phyloP scores from a whole-genome alignment of 53 echinoderm and acorn worm species.

The Echinometra lucunter region DNA sequence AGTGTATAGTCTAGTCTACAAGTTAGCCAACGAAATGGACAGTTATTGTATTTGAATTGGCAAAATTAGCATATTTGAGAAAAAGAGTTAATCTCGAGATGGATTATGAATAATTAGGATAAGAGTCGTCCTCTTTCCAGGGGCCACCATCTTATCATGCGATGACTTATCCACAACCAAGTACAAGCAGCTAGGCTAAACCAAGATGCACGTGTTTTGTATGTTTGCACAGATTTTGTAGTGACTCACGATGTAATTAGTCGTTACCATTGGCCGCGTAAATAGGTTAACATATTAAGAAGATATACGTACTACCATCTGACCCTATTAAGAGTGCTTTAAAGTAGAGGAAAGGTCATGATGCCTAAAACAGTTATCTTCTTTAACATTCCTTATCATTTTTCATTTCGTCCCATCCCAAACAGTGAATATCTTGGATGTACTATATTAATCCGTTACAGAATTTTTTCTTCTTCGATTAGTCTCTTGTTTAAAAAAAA shows the following conservation, averaged over 20 bases:
- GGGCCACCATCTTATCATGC: neutral
- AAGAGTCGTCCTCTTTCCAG: neutral
- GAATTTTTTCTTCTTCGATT: neutral
- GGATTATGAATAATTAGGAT: neutral
- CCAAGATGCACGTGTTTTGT: constrained; percentile 6
- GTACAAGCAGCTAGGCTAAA: neutral
- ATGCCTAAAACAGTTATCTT: neutral
- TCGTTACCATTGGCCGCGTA: constrained; percentile 49
- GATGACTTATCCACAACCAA: neutral
- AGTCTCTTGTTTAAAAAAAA: neutral
- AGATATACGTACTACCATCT: constrained; percentile 32
- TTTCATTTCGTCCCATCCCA: neutral
- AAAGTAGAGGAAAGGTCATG: constrained; percentile 21
- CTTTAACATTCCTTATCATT: neutral
- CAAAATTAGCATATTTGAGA: too few relatives aligned
- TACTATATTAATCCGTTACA: neutral
- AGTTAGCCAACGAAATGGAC: too few relatives aligned
- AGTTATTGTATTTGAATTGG: too few relatives aligned
- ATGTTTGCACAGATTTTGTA: neutral
- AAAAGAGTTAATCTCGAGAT: neutral
- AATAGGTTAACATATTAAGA: constrained; percentile 48
- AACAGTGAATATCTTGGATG: neutral
- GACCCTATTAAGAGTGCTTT: constrained; percentile 45
- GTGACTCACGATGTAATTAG: constrained; percentile 50
- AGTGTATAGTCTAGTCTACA: too few relatives aligned